Base-by-base conservation (phyloP, 1,140 invertebrate genomes). In the Dendrolimus punctatus region DNA sequence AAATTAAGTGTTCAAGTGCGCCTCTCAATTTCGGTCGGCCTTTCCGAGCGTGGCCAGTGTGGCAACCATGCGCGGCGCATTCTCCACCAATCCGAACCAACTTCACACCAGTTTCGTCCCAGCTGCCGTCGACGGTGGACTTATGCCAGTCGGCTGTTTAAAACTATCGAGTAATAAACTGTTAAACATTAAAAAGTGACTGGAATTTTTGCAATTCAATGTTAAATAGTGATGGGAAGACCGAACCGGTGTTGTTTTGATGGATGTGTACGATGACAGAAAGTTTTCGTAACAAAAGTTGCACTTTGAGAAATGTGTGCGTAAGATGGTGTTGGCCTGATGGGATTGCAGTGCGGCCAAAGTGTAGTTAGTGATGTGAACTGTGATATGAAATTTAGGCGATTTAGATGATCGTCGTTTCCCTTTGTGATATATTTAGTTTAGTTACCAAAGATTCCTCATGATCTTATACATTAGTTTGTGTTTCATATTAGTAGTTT, bases 381-480 rank as follows among this genome's bases (percentile, higher is more conserved):
- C 76, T 80, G 80, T 82, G 80, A 83, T 81, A 81, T 76, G 74
- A 77, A 73, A 75, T 65, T 70, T 76, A 72, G 74, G 70, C 82
- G 71, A 71, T 78, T 73, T 81, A 79, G 77, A 85, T 85, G 82
- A 85, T 85, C 77, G 80, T 65, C 76, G 67, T 70, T 64, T 62
- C 58, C 64, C 58, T 66, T 68, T 79, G 82, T 85, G 81, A 85
- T 85, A 83, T 72, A 63, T 71, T 77, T 85, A 83, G 80, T 79
- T 82, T 83, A 85, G 79, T 84, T 83, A 76, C 82, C 80, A 85
- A 85, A 83, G 80, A 85, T 76, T 85, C 82, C 82, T 85, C 65
- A 85, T 85, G 82, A 85, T 85, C 82, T 85, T 85, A 69, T 85
- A 85, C 77, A 85, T 85, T 80, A 83, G 79, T 75, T 75, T 85